Percentiles rank a stretch among this genome's conserved stretches.
Conservation (phyloP, 1,140 invertebrate species). For the Carcinoscorpius rotundicauda region DNA sequence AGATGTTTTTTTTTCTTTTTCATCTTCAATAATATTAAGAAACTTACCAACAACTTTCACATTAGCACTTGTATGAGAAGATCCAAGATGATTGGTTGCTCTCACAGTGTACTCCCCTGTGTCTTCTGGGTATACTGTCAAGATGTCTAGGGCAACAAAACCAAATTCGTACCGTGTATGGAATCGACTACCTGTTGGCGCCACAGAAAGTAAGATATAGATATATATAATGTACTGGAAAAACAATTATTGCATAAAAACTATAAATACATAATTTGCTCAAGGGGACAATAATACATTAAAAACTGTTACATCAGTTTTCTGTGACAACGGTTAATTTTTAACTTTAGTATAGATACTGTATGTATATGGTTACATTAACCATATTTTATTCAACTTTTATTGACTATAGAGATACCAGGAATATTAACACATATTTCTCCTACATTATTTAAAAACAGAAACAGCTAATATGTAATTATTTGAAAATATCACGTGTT, state of each 20-base stretch:
- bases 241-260: background rate
- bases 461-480: too few relatives aligned
- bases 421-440: too few relatives aligned
- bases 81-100: slow-evolving; percentile 83
- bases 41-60: slow-evolving; percentile 51
- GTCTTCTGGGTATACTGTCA: slow-evolving; percentile 58
- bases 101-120: slow-evolving; percentile 86
- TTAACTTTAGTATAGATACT: background rate
- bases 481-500: too few relatives aligned
- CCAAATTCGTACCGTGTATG: slow-evolving; percentile 89
- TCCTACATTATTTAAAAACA: too few relatives aligned
- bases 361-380: too few relatives aligned
- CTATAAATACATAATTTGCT: background rate
- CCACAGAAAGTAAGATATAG: background rate
- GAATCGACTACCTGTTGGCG: slow-evolving; percentile 48
- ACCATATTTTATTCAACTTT: too few relatives aligned
- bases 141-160: slow-evolving; percentile 82
- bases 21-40: too few relatives aligned
- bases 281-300: too few relatives aligned
- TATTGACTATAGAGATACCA: too few relatives aligned
- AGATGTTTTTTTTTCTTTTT: background rate
- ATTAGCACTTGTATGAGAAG: slow-evolving; percentile 77
- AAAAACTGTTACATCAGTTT: background rate
- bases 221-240: background rate
- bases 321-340: background rate